Percentiles rank a stretch among this genome's conserved stretches.
Evolutionary conservation across 2,888 invertebrate species (phyloP).

Genomic region (Oasisia sp.): DNA sequence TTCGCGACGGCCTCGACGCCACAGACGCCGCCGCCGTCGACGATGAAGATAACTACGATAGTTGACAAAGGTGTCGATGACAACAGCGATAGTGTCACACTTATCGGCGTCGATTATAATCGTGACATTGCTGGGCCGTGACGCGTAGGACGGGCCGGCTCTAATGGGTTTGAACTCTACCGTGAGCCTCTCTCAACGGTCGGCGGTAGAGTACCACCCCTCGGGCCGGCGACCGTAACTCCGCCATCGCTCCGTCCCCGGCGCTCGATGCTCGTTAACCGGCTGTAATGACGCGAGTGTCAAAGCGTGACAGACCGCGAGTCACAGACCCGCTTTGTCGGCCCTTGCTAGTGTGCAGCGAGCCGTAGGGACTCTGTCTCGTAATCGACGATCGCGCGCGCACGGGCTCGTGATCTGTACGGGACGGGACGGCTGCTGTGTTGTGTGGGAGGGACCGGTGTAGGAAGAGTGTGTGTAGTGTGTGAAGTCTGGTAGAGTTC

Average conservation of each 20-base stretch:
- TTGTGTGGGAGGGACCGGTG: background rate
- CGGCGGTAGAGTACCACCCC: background rate
- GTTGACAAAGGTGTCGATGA: background rate
- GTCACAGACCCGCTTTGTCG: background rate
- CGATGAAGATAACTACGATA: constrained; percentile 8
- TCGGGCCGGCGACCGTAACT: background rate
- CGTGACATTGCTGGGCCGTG: background rate
- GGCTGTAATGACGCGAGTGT: background rate
- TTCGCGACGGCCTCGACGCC: background rate
- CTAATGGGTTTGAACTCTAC: background rate
- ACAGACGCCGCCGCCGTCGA: background rate
- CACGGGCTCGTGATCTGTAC: background rate
- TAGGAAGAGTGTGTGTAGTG: background rate
- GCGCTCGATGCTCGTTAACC: background rate
- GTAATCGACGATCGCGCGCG: background rate
- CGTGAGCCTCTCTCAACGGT: background rate
- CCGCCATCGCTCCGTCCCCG: background rate
- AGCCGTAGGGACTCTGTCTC: background rate
- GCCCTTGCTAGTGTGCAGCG: background rate
- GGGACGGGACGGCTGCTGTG: background rate
- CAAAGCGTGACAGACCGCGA: background rate
- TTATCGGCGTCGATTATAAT: background rate
- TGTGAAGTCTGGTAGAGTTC: background rate
- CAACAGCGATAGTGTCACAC: background rate
- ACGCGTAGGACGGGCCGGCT: background rate